Base-by-base conservation (phyloP, 2,113 vertebrate genomes). In the Mandrillus leucophaeus region DNA sequence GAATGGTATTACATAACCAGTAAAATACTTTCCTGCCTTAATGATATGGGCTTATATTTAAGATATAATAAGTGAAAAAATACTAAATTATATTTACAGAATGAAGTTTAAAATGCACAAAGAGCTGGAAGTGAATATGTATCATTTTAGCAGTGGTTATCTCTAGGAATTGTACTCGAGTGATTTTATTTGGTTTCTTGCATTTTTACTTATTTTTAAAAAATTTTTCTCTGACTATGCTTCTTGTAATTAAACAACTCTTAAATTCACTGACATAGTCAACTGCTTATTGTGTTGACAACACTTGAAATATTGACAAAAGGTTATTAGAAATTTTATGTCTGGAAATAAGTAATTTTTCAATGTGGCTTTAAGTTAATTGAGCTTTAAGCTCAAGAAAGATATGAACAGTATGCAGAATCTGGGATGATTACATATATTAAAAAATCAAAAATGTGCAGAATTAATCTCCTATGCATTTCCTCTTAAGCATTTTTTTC, bases 261-360 rank as follows among this genome's bases (percentile, higher is more conserved):
- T 73, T 45, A 90, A 94, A 86, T 80, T 73, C 32, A 59, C 64
- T 80, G 27, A 73, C 6, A 5, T 55, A 73, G 22, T 25, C 61
- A 45, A 5, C 45, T 55, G 12, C 84, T 89, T 72, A 35, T 35
- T 48, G 14, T 87, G 59, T 78, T 89, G 73, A 13, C 30, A 90
- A 17, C n/a, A 87, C 72, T 70, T 32, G 0, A 72, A 96, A 64
- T 87, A 55, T 38, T 87, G 52, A 72, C 43, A 32, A 12, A 50
- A 78, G 35, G 27, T 83, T 88, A 81, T 81, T 88, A 88, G 57
- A 57, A 88, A 72, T 83, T 95, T 80, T 94, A 13, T 70, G 7
- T 92, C 68, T 88, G 59, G 82, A 96, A 89, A n/a, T 57, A 73
- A 92, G 76, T 78, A 57, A 75, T 64, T 96, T 84, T 89, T 96